A percentile compares a stretch with the other conserved stretches of the same genome.
phyloP scores from a whole-genome alignment of 2,888 invertebrate species.

The Bombyx huttoni region DNA sequence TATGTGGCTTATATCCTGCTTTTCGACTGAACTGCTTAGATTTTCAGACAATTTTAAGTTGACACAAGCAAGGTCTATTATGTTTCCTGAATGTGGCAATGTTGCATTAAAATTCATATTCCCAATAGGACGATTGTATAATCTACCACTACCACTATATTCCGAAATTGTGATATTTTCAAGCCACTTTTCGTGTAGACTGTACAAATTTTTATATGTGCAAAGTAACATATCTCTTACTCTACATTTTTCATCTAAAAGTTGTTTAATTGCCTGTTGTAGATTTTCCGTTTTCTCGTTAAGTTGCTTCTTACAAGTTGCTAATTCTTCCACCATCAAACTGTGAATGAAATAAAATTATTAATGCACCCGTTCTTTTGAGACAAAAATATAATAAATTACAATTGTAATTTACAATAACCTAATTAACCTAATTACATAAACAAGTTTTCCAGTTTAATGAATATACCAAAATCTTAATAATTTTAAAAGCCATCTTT shows the following conservation, averaged over 20 bases:
- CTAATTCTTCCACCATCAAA: slow-evolving; percentile 93
- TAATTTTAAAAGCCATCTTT: too few species aligned
- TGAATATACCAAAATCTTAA: too few species aligned
- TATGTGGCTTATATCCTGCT: slow-evolving; percentile 54
- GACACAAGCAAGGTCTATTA: slow-evolving; percentile 75
- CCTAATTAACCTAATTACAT: too few species aligned
- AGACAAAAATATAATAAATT: too few species aligned
- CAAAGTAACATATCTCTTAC: slow-evolving; percentile 75
- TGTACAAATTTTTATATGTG: slow-evolving; percentile 74
- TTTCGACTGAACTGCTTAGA: slow-evolving; percentile 58
- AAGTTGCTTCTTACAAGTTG: slow-evolving; percentile 86
- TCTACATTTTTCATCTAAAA: slow-evolving; percentile 79
- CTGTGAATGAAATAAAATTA: slow-evolving; percentile 67
- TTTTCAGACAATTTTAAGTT: slow-evolving; percentile 76
- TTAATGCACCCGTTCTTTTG: too few species aligned
- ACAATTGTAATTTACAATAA: too few species aligned
- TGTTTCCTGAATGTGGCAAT: slow-evolving; percentile 69
- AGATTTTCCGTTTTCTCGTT: slow-evolving; percentile 79
- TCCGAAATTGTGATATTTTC: slow-evolving; percentile 58
- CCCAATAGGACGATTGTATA: slow-evolving; percentile 54
- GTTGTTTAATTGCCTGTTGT: slow-evolving; percentile 77
- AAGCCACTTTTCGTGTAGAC: slow-evolving; percentile 59
- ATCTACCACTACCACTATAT: slow-evolving; percentile 40
- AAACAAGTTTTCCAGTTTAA: too few species aligned
- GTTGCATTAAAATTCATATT: slow-evolving; percentile 64